Evolutionary conservation across 2,113 vertebrate species (phyloP).

Genomic region (Notothenia rossii): DNA sequence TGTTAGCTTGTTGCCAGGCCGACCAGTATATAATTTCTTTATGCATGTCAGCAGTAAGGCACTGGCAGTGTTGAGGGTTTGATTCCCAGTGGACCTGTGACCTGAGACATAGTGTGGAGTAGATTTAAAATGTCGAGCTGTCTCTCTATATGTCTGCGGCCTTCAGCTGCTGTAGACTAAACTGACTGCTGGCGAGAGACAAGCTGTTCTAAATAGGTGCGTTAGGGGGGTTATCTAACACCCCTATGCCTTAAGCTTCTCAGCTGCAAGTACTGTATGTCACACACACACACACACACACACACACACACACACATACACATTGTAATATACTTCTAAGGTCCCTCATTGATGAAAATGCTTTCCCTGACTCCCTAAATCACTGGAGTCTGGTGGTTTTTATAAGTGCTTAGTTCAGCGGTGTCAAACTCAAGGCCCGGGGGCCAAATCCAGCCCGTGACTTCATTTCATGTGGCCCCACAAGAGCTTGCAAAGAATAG

Average conservation of each 20-base stretch:
- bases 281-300: not conserved
- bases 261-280: conserved; percentile 2
- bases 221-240: conserved; percentile 1
- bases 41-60: not conserved
- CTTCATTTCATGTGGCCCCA: too few species aligned
- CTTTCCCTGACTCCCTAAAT: not conserved
- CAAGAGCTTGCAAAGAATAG: too few species aligned
- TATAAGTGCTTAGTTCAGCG: too few species aligned
- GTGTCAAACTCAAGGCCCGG: too few species aligned
- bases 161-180: conserved; percentile 47
- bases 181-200: conserved; percentile 21
- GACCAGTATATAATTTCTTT: conserved; percentile 1
- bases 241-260: conserved; percentile 9
- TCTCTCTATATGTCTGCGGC: conserved; percentile 1
- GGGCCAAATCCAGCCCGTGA: too few species aligned
- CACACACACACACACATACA: not conserved
- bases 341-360: not conserved
- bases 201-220: conserved; percentile 32
- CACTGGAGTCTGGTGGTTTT: too few species aligned
- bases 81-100: not conserved
- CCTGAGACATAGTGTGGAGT: not conserved
- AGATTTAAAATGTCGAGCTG: conserved; percentile 9
- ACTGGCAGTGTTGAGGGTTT: not conserved
- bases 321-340: not conserved
- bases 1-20: conserved; percentile 40